Base-by-base conservation (phyloP, 2,888 invertebrate genomes). In the Oasisia sp. region DNA sequence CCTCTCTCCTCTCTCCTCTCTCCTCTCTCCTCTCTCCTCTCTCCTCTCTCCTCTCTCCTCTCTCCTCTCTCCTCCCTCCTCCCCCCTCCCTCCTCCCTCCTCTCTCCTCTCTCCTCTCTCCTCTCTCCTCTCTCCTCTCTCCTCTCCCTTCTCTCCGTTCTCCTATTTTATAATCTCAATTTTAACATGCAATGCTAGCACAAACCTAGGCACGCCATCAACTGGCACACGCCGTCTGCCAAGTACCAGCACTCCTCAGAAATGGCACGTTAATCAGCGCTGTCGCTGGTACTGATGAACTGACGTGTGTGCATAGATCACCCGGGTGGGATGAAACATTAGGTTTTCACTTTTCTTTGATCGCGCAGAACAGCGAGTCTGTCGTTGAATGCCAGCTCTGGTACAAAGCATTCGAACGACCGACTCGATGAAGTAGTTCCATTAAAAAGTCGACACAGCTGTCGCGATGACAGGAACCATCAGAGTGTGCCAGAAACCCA, bases 291-390 rank as follows among this genome's bases (percentile, higher is more conserved):
- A 74, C 14, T 74, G 74, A 74, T 74, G 74, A 27, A 74, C 74
- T 74, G 74, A n/a, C 74, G 74, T n/a, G n/a, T 74, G 74, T 27
- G 19, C 74, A 74, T 74, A 27, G 14, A 74, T 74, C n/a, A 74
- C 19, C 74, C 27, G 74, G 74, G 27, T 74, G 27, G 74, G 74
- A 74, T 74, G 74, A 74, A 74, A 74, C 74, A 74, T 74, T 74
- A 74, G 74, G 74, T 74, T 74, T 74, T 74, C 27, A 14, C n/a
- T 74, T 74, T 74, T 74, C 74, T 74, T 74, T 74, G 74, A 74
- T 74, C 74, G 27, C 7, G 1, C 74, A n/a, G 74, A 74, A 74
- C n/a, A 74, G 74, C 74, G 74, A 74, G 74, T 74, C 14, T 74
- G 27, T 74, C 27, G 14, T 74, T 74, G 74, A 74, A 19, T 74